phyloP scores from a whole-genome alignment of 2,797 vertebrate genomes.

The Sebastes variabilis region DNA sequence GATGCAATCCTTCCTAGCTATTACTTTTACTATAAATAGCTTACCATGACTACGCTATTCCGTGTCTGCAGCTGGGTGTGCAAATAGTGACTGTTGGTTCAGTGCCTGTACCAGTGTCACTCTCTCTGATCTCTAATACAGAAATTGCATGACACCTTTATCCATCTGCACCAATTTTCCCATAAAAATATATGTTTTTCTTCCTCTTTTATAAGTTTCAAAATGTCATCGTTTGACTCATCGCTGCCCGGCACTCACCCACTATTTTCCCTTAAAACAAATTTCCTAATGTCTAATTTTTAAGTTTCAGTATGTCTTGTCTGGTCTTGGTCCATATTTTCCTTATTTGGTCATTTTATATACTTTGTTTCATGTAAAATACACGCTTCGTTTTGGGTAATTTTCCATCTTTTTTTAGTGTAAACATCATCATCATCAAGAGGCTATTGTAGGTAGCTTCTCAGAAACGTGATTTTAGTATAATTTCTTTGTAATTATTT shows the following conservation, averaged over 20 bases:
- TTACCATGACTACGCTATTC: neutral
- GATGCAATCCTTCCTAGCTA: conserved; percentile 13
- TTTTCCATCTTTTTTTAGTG: neutral
- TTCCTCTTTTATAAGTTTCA: neutral
- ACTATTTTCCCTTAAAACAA: neutral
- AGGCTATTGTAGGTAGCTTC: neutral
- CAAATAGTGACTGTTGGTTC: neutral
- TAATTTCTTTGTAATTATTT: neutral
- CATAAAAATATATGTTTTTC: accelerated
- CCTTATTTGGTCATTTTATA: neutral
- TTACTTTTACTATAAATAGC: conserved; percentile 1
- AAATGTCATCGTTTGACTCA: neutral
- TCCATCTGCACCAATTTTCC: neutral
- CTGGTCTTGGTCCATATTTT: neutral
- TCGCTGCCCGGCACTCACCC: neutral
- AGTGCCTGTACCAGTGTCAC: neutral
- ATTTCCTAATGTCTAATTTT: neutral
- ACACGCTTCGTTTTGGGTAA: neutral
- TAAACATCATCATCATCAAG: neutral
- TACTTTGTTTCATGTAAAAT: neutral
- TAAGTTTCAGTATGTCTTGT: neutral
- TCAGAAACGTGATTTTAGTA: neutral
- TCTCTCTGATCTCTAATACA: neutral
- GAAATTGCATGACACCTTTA: neutral
- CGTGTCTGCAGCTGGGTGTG: neutral